phyloP scores from a whole-genome alignment of 2,113 vertebrate genomes.

The Columba livia region DNA sequence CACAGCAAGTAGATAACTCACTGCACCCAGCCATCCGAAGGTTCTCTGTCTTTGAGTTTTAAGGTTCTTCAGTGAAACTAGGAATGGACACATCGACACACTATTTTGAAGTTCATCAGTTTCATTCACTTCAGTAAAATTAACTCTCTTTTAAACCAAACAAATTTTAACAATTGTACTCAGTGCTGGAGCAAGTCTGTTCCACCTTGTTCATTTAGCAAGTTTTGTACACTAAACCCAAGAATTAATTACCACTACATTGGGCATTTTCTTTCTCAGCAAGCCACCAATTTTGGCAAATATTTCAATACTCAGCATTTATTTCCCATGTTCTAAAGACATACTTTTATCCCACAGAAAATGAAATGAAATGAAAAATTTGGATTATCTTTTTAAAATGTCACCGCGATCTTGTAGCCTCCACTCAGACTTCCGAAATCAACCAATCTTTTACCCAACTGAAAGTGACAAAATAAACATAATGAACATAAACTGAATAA shows the following conservation, averaged over 20 bases:
- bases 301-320: background rate
- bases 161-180: background rate
- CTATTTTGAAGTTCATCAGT: background rate
- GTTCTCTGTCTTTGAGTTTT: background rate
- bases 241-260: background rate
- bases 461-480: background rate
- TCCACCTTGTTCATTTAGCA: background rate
- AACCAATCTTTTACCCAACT: background rate
- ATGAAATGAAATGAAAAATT: background rate
- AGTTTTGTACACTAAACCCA: background rate
- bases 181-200: background rate
- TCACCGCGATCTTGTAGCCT: background rate
- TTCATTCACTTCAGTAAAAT: background rate
- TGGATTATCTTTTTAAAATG: background rate
- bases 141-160: background rate
- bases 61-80: background rate
- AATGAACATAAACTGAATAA: background rate
- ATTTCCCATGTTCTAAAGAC: background rate
- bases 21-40: background rate
- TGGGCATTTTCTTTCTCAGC: background rate
- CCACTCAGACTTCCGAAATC: background rate
- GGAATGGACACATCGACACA: rapidly evolving
- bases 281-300: background rate
- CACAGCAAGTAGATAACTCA: background rate
- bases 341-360: background rate